These are phyloP conservation scores for Formicarius rufipectus DNA, from an alignment of 2,113 vertebrate genomes.

Conservation along the genomic window DNA sequence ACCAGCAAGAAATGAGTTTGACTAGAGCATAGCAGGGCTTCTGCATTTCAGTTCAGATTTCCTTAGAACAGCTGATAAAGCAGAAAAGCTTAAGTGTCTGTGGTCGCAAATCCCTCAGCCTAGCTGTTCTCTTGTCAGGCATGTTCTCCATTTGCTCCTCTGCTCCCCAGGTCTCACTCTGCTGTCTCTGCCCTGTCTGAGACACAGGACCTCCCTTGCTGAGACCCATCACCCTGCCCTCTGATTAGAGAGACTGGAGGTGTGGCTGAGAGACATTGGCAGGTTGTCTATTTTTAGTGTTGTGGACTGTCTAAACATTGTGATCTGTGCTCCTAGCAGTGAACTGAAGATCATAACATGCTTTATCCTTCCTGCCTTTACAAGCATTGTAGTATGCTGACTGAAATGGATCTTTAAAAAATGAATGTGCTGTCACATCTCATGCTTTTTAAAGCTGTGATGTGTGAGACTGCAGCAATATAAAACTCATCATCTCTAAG, in stretches of 20 bases:
- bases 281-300: neutral
- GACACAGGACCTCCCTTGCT: neutral
- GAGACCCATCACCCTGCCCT: rapidly evolving
- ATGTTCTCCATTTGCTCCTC: rapidly evolving
- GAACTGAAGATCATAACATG: neutral
- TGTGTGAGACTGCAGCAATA: neutral
- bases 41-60: neutral
- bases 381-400: neutral
- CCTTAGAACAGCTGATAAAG: neutral
- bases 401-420: neutral
- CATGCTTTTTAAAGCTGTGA: neutral
- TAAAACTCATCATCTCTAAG: neutral
- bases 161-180: neutral
- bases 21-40: neutral
- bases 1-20: neutral
- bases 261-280: neutral
- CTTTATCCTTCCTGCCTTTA: neutral
- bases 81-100: neutral
- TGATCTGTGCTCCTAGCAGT: rapidly evolving
- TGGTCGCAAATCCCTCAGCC: rapidly evolving
- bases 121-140: neutral
- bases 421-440: neutral
- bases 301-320: neutral
- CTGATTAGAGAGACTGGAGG: neutral
- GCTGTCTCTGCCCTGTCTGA: neutral